Evolutionary conservation across 2,113 vertebrate species (phyloP).

Genomic region (Orthonyx spaldingii): DNA sequence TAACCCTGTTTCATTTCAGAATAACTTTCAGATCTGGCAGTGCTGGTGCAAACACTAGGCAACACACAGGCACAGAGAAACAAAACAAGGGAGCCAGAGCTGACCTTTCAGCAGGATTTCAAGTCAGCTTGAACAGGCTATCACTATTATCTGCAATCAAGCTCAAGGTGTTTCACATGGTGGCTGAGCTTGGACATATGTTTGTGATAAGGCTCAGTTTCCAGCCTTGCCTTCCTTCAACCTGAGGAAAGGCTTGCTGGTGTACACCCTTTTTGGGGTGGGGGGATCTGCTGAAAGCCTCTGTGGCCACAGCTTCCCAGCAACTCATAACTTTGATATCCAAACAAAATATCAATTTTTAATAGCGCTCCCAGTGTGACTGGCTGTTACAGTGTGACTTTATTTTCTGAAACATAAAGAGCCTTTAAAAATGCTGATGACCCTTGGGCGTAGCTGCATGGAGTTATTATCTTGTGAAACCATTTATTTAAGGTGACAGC

Average conservation of each 20-base stretch:
- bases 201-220: neutral
- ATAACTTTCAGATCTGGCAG: neutral
- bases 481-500: slow-evolving; percentile 54
- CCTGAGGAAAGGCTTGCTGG: neutral
- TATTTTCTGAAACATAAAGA: neutral
- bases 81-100: neutral
- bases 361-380: neutral
- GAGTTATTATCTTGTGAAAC: slow-evolving; percentile 33
- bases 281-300: neutral
- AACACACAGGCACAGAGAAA: neutral
- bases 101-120: neutral
- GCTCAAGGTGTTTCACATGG: neutral
- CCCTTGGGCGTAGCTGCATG: neutral
- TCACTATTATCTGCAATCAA: neutral
- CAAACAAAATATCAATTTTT: neutral
- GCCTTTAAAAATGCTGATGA: slow-evolving; percentile 32
- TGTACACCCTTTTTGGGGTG: neutral
- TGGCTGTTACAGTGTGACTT: neutral
- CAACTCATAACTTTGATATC: neutral
- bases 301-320: neutral
- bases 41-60: neutral
- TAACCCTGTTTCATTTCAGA: neutral
- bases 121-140: neutral
- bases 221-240: neutral
- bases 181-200: neutral